Conservation (phyloP, 2,888 invertebrate genomes). For the Hermaeophaga mercurialis region DNA sequence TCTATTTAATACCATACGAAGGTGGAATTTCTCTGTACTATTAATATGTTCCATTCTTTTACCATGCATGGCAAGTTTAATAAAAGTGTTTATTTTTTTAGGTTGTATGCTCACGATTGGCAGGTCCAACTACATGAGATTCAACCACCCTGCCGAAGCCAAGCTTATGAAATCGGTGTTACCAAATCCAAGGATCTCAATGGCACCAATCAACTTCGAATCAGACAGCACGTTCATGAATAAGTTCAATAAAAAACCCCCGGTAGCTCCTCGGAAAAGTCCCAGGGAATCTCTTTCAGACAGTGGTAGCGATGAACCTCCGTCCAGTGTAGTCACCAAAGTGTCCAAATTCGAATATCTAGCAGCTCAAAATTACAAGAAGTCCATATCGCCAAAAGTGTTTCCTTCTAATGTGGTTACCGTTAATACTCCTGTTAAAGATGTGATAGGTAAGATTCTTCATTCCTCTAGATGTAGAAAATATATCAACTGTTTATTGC, state of each 20-base stretch:
- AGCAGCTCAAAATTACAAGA: constrained; percentile 68
- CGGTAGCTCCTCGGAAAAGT: constrained; percentile 66
- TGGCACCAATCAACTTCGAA: constrained; percentile 76
- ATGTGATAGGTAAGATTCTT: constrained; percentile 66
- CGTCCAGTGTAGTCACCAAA: constrained; percentile 73
- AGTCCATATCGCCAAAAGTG: constrained; percentile 73
- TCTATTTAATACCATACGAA: no score
- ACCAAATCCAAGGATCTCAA: constrained; percentile 76
- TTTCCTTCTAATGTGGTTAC: constrained; percentile 79
- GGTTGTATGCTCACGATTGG: constrained; percentile 92
- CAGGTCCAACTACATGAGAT: constrained; percentile 87
- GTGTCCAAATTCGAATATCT: constrained; percentile 81
- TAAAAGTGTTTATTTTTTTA: constrained; percentile 53
- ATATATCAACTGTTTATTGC: background rate
- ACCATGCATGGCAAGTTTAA: no score
- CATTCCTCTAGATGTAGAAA: background rate
- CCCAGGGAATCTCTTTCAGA: constrained; percentile 59
- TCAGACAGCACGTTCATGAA: constrained; percentile 48
- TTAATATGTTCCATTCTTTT: no score
- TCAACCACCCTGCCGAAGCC: constrained; percentile 91
- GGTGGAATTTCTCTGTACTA: no score
- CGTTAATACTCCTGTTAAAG: constrained; percentile 81
- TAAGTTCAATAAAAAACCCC: constrained; percentile 67
- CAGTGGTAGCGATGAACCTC: constrained; percentile 59
- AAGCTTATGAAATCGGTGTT: constrained; percentile 84